Evolutionary conservation across 2,113 vertebrate genomes (phyloP).

Genomic region (Myanophis thanlyinensis): DNA sequence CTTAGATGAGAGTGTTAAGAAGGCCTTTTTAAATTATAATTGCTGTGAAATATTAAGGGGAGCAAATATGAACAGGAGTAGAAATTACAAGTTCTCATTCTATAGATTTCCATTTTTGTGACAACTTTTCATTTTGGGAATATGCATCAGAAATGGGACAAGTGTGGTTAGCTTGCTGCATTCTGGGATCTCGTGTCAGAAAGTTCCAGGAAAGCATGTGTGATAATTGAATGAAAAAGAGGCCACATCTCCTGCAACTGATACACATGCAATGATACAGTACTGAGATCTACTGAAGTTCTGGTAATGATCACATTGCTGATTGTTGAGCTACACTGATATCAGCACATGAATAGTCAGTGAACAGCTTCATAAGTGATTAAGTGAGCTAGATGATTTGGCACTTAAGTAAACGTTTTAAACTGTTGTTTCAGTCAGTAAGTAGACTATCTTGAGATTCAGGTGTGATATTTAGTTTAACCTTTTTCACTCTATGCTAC

Average conservation of each 20-base stretch:
- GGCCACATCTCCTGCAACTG: not conserved
- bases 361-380: slow-evolving; percentile 56
- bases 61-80: not conserved
- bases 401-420: slow-evolving; percentile 40
- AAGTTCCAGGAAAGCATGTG: not conserved
- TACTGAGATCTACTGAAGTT: not conserved
- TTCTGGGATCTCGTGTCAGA: not conserved
- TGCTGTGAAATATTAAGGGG: not conserved
- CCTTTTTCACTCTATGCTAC: slow-evolving; percentile 28
- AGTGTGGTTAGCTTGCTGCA: not conserved
- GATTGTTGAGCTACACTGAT: slow-evolving; percentile 19
- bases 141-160: not conserved
- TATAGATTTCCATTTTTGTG: not conserved
- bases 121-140: not conserved
- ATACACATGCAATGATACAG: not conserved
- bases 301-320: not conserved
- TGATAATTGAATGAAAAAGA: not conserved
- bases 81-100: not conserved
- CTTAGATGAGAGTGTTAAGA: not conserved
- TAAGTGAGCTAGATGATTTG: slow-evolving; percentile 13
- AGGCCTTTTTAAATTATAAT: not conserved
- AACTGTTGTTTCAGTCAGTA: slow-evolving; percentile 12
- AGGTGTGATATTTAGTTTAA: not conserved
- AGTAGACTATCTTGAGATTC: not conserved
- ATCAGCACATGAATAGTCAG: slow-evolving; percentile 47